Evolutionary conservation across 1,140 invertebrate genomes (phyloP), one percentile per base, ranked within the genome.

Genomic region (Eubasilissa regina): DNA sequence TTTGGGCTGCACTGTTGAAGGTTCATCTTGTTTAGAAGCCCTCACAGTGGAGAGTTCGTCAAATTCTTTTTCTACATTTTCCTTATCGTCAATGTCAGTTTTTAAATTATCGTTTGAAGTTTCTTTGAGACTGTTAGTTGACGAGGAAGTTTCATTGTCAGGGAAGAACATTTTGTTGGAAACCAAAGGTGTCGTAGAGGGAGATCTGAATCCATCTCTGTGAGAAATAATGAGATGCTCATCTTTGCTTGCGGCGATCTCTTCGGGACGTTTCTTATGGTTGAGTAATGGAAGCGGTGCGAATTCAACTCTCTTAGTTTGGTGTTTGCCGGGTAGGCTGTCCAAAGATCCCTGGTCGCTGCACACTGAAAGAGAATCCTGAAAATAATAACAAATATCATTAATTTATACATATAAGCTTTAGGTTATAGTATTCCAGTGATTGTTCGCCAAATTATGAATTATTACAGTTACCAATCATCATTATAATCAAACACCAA

Each of bases 41-140:
- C 79, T 87, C 84, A 85, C 88, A 85, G 13, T 19, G 44, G 86
- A 86, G 45, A 89, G 88, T 17, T 83, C 84, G 62, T 89, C 88
- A 45, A 89, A 89, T 82, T 89, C 88, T 73, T 87, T 84, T 62
- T 89, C 88, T 0, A 78, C 43, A 15, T 77, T 64, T 55, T 75
- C 45, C n/a, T 19, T 47, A 45, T 58, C 35, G 17, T 60, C n/a
- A 15, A 13, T 51, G 3, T 51, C n/a, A 51, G 11, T 15, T 60
- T 60, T 21, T 60, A 11, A n/a, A n/a, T 60, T 19, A 3, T 60
- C 56, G 4, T 10, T 60, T 15, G n/a, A n/a, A 15, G 13, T 21
- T n/a, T 10, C 56, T 15, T 60, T 19, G 17, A 15, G 13, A 17
- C 17, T 19, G 13, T 15, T 15, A 10, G 56, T 60, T 15, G 56